Percentiles rank a stretch among this genome's conserved stretches.
Evolutionary conservation across 1,140 invertebrate species (phyloP).

Genomic region (Zaprionus taronus): DNA sequence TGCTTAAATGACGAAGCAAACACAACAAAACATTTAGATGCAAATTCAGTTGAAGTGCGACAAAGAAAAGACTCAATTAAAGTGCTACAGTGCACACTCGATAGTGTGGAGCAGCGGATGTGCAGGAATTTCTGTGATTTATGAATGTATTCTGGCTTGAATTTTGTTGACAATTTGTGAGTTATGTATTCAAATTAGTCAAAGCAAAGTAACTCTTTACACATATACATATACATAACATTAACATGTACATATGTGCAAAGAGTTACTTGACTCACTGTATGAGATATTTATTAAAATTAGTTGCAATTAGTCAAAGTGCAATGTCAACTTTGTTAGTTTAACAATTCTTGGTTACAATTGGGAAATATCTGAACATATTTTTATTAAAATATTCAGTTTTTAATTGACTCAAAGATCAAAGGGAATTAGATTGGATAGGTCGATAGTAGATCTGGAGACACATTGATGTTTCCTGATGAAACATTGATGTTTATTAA

Average conservation of each 20-base stretch:
- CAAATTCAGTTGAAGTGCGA: slow-evolving; percentile 5
- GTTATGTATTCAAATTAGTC: neutral
- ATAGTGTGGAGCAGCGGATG: neutral
- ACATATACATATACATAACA: too few relatives aligned
- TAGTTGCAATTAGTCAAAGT: neutral
- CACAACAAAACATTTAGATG: neutral
- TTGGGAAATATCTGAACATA: neutral
- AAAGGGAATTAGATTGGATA: too few relatives aligned
- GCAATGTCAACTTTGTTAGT: neutral
- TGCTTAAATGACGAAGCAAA: slow-evolving; percentile 18
- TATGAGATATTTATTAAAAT: neutral
- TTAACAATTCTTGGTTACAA: neutral
- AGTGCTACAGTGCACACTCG: slow-evolving; percentile 3
- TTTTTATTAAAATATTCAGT: too few relatives aligned
- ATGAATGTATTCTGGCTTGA: neutral
- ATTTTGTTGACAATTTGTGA: neutral
- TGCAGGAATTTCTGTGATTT: too few relatives aligned
- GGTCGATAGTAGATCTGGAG: too few relatives aligned
- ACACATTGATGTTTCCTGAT: too few relatives aligned
- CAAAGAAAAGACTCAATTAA: slow-evolving; percentile 7
- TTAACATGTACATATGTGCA: too few relatives aligned
- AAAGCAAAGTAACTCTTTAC: neutral
- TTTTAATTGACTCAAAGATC: too few relatives aligned
- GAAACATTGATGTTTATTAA: too few relatives aligned
- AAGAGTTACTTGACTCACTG: too few relatives aligned